These are phyloP conservation scores for Danio tinwini DNA, from an alignment of 2,797 vertebrate species.

Conservation along the genomic window DNA sequence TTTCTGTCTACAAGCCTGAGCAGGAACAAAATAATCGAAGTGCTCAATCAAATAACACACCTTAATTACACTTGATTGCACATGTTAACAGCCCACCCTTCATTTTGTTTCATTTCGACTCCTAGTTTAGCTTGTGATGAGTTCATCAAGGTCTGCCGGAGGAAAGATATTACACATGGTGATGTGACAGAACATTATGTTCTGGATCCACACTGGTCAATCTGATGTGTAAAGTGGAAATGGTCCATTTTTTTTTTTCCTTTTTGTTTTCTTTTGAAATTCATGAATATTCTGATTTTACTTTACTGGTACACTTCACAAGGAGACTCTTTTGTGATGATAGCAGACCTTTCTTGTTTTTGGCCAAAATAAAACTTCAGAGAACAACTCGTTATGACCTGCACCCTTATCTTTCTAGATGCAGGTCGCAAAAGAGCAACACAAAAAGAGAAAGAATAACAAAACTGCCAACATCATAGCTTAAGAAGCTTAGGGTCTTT, in stretches of 20 bases:
- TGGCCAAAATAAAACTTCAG: neutral
- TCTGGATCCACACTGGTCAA: neutral
- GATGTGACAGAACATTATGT: neutral
- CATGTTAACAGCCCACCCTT: constrained; percentile 71
- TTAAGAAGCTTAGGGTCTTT: constrained; percentile 10
- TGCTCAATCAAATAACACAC: constrained; percentile 70
- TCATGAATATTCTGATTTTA: constrained; percentile 4
- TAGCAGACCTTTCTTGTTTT: neutral
- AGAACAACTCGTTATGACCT: constrained; percentile 12
- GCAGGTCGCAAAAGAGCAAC: constrained; percentile 10
- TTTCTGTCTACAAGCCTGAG: constrained; percentile 48
- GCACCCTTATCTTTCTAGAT: neutral
- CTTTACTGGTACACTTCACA: neutral
- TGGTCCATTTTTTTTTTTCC: neutral
- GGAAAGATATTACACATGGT: neutral
- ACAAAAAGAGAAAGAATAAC: constrained; percentile 10
- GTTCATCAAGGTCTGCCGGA: constrained; percentile 21
- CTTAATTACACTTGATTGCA: constrained; percentile 75
- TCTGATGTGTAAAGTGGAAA: neutral
- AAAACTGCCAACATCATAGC: constrained; percentile 7
- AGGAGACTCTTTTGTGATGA: neutral
- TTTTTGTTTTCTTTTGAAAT: neutral
- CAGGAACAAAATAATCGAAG: constrained; percentile 73
- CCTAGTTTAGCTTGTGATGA: constrained; percentile 5
- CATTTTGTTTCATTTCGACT: constrained; percentile 19